These are phyloP conservation scores for Prolemur simus DNA, from an alignment of 2,113 vertebrate species.

Conservation along the genomic window DNA sequence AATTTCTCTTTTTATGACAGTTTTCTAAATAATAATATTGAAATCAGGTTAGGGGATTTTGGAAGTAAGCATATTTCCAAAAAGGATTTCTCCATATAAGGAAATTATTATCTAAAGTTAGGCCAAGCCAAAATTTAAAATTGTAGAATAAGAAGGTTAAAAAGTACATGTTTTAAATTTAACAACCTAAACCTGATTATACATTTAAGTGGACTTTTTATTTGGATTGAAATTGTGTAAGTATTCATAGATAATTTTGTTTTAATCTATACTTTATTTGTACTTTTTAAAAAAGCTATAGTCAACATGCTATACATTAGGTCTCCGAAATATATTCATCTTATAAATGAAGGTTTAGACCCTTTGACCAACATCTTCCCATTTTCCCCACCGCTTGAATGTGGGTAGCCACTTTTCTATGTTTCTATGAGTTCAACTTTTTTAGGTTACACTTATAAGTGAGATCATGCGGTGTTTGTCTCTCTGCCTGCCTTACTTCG, in stretches of 20 bases:
- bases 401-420: neutral
- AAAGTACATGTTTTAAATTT: neutral
- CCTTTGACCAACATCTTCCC: neutral
- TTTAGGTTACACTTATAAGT: neutral
- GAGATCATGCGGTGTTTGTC: neutral
- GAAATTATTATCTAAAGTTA: constrained; percentile 15
- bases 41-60: neutral
- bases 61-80: neutral
- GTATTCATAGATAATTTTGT: neutral
- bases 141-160: neutral
- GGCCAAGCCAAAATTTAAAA: neutral
- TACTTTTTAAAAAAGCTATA: neutral
- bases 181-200: neutral
- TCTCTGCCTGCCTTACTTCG: neutral
- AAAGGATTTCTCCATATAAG: neutral
- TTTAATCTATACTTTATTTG: neutral
- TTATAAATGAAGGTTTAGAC: neutral
- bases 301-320: no score
- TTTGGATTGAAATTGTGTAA: neutral
- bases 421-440: neutral
- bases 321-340: neutral
- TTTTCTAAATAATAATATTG: constrained; percentile 7
- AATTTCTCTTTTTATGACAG: neutral
- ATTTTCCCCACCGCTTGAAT: neutral
- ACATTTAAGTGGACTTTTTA: neutral